phyloP scores from a whole-genome alignment of 2,797 vertebrate species.

The Poeciliopsis paucimaculata region DNA sequence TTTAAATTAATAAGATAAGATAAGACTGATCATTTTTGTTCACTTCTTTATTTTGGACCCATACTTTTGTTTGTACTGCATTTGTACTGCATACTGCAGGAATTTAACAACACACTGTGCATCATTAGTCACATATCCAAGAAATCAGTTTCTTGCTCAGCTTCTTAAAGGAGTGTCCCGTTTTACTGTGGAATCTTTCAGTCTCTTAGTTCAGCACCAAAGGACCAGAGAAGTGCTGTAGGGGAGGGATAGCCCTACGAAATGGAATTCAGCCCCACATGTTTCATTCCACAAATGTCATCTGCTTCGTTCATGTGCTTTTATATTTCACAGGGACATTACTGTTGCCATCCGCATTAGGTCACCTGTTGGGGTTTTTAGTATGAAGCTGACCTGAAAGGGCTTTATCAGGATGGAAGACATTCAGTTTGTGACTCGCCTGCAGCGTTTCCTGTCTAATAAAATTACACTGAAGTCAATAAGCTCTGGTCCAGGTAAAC shows the following conservation, averaged over 20 bases:
- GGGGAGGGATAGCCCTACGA: neutral
- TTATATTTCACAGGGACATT: conserved; percentile 37
- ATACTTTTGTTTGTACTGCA: too few relatives aligned
- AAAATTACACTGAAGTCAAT: conserved; percentile 54
- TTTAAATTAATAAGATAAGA: neutral
- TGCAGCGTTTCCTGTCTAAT: conserved; percentile 67
- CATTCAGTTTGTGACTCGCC: conserved; percentile 63
- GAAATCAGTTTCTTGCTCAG: neutral
- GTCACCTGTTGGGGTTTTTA: conserved; percentile 56
- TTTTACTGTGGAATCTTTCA: neutral
- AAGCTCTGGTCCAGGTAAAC: conserved; percentile 51
- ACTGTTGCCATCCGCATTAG: conserved; percentile 33
- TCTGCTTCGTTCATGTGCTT: conserved; percentile 11
- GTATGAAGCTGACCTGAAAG: conserved; percentile 55
- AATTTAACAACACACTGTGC: neutral
- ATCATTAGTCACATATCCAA: neutral
- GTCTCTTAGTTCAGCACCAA: neutral
- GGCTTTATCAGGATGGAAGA: conserved; percentile 59
- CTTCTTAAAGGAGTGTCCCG: neutral
- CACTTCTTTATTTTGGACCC: neutral
- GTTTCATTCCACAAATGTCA: conserved; percentile 18
- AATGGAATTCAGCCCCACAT: neutral
- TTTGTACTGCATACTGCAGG: neutral
- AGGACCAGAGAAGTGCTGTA: neutral
- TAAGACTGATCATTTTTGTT: neutral